Base-by-base conservation (phyloP, 2,888 invertebrate species). In the Caenorhabditis sp. region DNA sequence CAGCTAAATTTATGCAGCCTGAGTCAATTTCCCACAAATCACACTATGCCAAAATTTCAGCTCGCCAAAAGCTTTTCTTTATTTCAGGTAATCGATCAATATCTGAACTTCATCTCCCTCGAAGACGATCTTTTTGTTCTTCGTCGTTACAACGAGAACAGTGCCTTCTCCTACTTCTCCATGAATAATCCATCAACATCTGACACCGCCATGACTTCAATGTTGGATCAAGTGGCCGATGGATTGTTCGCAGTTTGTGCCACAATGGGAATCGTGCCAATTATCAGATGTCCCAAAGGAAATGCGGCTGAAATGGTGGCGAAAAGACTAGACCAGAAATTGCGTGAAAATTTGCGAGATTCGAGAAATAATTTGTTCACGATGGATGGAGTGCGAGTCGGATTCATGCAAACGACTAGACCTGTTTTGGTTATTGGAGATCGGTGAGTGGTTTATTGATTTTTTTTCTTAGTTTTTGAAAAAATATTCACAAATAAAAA, bases 221-320 rank as follows among this genome's bases (percentile, higher is more conserved):
- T 97, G 25, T 94, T 97, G 92, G 95, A 97, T 88, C 92, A 91
- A 36, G 93, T 99, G 84, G 97, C 97, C 0, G 97, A 99, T 87
- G 94, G 95, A 85, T 90, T 99, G 54, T 99, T 99, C 89, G 95
- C 97, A 57, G 93, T 97, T 25, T 97, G 97, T 91, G 97, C 97
- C 3, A 99, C 97, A 53, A 90, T 96, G 84, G 96, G 97, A 90
- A 92, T 92, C 87, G 93, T 95, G 60, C 95, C 95, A n/a, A 92
- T 95, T 65, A 95, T 95, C 85, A 91, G 95, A 82, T 93, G 95
- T 89, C 95, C 95, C 8, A 92, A 93, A 89, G 95, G 95, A 60
- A 96, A 95, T 90, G 97, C 97, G 0, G 97, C 99, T 0, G 97
- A 99, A 90, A 95, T 96, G 93, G 95, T 99, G 0, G 96, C 95